A percentile compares a stretch with the other conserved stretches of the same genome.
Conservation (phyloP, 1,140 invertebrate genomes). For the Drosophila rhopaloa region DNA sequence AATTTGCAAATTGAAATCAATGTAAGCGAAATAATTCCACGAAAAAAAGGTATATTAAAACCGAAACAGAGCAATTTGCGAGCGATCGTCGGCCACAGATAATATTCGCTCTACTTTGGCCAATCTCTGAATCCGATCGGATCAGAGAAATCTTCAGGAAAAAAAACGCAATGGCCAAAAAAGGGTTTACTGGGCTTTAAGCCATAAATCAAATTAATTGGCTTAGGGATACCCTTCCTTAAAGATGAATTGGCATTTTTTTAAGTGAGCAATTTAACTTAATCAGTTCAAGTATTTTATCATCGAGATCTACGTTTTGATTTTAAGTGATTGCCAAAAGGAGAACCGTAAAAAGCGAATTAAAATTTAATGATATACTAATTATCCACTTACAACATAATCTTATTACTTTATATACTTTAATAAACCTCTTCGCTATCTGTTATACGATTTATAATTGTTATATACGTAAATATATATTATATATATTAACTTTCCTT, state of each 20-base stretch:
- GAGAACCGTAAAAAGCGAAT: background rate
- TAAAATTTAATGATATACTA: background rate
- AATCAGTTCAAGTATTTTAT: background rate
- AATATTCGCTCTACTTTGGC: constrained; percentile 23
- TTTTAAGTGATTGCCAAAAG: background rate
- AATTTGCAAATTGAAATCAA: constrained; percentile 80
- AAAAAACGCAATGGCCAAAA: background rate
- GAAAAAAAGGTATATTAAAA: constrained; percentile 28
- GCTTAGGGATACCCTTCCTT: background rate
- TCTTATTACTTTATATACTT: background rate
- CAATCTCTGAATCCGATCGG: constrained; percentile 9
- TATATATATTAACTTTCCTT: too few relatives aligned
- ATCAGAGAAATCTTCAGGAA: background rate
- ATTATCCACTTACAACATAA: background rate
- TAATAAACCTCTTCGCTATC: background rate
- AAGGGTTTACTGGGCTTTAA: background rate
- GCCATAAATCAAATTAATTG: background rate
- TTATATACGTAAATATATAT: too few relatives aligned
- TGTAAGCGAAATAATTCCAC: constrained; percentile 56
- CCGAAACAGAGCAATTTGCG: constrained; percentile 20
- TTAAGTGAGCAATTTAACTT: background rate
- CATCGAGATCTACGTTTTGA: too few relatives aligned
- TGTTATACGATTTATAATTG: too few relatives aligned
- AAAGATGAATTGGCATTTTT: background rate
- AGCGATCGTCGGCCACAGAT: constrained; percentile 34